Conservation (phyloP, 2,888 invertebrate genomes). For the Drosophila incognita region DNA sequence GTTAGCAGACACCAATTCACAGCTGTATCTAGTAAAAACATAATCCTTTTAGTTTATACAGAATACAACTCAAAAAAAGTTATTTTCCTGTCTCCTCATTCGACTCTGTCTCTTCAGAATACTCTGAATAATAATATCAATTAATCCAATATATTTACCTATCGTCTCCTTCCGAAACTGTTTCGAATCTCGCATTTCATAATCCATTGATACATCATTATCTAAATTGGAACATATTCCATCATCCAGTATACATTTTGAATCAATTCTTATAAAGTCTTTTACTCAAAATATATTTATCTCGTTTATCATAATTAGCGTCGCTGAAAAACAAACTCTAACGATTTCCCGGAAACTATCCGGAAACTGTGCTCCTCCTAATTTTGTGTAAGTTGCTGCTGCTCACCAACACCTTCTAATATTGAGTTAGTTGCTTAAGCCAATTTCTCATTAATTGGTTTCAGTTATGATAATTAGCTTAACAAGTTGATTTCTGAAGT, state of each 20-base stretch:
- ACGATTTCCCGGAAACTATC: no score
- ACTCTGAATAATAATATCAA: not conserved
- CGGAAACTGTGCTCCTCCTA: not conserved
- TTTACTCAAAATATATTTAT: not conserved
- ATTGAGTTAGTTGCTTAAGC: not conserved
- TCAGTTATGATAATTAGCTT: not conserved
- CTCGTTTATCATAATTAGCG: not conserved
- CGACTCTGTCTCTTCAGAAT: not conserved
- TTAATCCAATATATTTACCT: not conserved
- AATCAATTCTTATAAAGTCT: not conserved
- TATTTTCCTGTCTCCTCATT: not conserved
- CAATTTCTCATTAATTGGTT: not conserved
- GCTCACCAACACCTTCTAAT: not conserved
- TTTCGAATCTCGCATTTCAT: not conserved
- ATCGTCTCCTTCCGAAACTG: not conserved
- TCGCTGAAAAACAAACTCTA: not conserved
- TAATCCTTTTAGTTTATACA: no score
- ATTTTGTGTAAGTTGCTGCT: not conserved
- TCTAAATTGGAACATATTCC: not conserved
- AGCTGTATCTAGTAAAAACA: not conserved
- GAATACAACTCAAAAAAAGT: not conserved
- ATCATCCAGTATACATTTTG: not conserved
- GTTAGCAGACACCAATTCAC: not conserved
- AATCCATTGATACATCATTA: no score
- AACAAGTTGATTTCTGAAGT: not conserved